A percentile compares a stretch with the other conserved stretches of the same genome.
Conservation (phyloP, 2,797 vertebrate genomes). For the Neosilurus hyrtlii region DNA sequence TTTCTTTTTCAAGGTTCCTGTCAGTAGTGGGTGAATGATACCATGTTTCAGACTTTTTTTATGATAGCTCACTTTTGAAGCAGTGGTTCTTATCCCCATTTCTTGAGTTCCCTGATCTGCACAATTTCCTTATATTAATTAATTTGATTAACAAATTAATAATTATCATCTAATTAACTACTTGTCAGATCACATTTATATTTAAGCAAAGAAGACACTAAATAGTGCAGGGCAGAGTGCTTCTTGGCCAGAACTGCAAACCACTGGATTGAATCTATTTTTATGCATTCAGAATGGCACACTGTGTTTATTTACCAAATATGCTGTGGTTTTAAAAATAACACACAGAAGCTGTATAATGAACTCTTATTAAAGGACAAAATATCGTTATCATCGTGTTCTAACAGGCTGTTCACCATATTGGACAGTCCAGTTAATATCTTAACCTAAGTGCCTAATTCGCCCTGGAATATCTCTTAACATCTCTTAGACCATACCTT, state of each 20-base stretch:
- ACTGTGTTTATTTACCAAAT: constrained; percentile 45
- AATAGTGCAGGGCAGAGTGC: not conserved
- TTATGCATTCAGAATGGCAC: constrained; percentile 34
- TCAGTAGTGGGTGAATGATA: not conserved
- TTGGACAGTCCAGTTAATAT: constrained; percentile 6
- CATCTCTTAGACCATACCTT: not conserved
- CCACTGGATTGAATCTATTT: not conserved
- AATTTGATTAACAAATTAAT: not conserved
- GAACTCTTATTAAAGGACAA: not conserved
- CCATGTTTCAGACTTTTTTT: not conserved
- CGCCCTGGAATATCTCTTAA: not conserved
- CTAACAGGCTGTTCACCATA: constrained; percentile 19
- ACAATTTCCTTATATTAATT: not conserved
- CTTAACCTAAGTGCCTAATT: not conserved
- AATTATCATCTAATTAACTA: not conserved
- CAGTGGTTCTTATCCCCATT: not conserved
- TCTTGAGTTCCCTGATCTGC: not conserved
- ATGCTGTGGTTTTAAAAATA: constrained; percentile 24
- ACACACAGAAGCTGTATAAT: constrained; percentile 1
- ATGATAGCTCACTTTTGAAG: too few relatives aligned
- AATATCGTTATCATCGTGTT: constrained; percentile 54
- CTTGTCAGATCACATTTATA: not conserved
- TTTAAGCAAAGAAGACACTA: not conserved
- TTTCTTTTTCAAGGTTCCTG: constrained; percentile 48
- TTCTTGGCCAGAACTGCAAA: not conserved